phyloP scores from a whole-genome alignment of 2,888 invertebrate genomes.

The Deilephila elpenor region DNA sequence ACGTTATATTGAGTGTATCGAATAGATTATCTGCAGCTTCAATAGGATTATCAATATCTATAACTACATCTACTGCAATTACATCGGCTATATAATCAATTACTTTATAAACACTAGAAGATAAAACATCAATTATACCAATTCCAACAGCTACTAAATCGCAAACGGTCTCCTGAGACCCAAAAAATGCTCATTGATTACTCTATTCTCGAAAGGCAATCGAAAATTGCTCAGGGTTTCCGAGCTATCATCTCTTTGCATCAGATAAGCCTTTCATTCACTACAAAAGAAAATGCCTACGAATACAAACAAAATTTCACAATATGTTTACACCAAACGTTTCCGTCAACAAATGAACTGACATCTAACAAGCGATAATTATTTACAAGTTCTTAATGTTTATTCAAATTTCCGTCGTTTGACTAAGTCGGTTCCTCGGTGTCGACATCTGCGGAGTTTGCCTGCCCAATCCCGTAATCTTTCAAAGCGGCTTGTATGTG shows the following conservation, averaged over 20 bases:
- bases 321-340: neutral
- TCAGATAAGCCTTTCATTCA: neutral
- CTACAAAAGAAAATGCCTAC: neutral
- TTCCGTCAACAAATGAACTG: neutral
- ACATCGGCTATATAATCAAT: slow-evolving; percentile 3
- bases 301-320: neutral
- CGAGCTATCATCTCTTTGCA: no score
- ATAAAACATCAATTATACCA: neutral
- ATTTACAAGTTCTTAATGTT: slow-evolving; percentile 10
- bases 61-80: slow-evolving; percentile 8
- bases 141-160: neutral
- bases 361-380: neutral
- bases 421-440: slow-evolving; percentile 72
- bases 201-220: no score
- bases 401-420: slow-evolving; percentile 1
- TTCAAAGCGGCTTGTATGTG: slow-evolving; percentile 88
- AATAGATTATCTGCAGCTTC: neutral
- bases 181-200: neutral
- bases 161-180: neutral
- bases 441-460: slow-evolving; percentile 57
- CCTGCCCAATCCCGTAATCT: slow-evolving; percentile 85
- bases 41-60: slow-evolving; percentile 2
- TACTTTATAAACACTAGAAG: neutral
- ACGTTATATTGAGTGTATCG: no score
- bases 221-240: no score